Evolutionary conservation across 2,797 vertebrate species (phyloP).

Genomic region (Kryptolebias ocellatus): DNA sequence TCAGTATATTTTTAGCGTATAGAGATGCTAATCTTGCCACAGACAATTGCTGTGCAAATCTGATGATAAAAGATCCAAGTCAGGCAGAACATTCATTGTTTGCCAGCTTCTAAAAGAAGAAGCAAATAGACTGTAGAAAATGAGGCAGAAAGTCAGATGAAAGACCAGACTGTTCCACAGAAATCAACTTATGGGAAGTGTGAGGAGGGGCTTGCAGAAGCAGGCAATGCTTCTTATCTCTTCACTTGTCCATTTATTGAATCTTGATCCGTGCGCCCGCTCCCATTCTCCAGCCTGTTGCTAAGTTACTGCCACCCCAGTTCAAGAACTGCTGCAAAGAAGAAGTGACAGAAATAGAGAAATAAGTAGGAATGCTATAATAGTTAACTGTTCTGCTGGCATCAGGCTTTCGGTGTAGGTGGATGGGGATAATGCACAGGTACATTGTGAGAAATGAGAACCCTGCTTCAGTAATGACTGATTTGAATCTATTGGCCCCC

Average conservation of each 20-base stretch:
- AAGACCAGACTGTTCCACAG: conserved; percentile 21
- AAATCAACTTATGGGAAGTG: conserved; percentile 43
- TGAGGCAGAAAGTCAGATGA: conserved; percentile 35
- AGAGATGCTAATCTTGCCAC: neutral
- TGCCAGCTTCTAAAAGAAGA: conserved; percentile 27
- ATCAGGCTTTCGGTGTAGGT: conserved; percentile 59
- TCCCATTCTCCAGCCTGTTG: conserved; percentile 78
- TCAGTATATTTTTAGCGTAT: no score
- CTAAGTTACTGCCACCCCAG: conserved; percentile 83
- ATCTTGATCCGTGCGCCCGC: conserved; percentile 66
- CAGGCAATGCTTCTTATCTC: conserved; percentile 68
- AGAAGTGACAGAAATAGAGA: conserved; percentile 71
- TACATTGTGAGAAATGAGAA: conserved; percentile 40
- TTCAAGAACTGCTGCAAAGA: conserved; percentile 66
- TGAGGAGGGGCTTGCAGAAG: conserved; percentile 15
- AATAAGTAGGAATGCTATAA: conserved; percentile 72
- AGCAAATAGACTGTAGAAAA: conserved; percentile 15
- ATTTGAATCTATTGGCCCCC: conserved; percentile 54
- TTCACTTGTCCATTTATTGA: conserved; percentile 75
- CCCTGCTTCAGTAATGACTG: conserved; percentile 49
- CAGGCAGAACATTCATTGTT: conserved; percentile 13
- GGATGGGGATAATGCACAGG: conserved; percentile 27
- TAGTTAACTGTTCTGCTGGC: conserved; percentile 56
- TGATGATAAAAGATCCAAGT: conserved; percentile 21
- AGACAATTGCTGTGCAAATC: neutral